Percentiles rank a stretch among this genome's conserved stretches.
These are phyloP conservation scores for Drosophila pachea DNA, from an alignment of 1,140 invertebrate species.

Conservation along the genomic window DNA sequence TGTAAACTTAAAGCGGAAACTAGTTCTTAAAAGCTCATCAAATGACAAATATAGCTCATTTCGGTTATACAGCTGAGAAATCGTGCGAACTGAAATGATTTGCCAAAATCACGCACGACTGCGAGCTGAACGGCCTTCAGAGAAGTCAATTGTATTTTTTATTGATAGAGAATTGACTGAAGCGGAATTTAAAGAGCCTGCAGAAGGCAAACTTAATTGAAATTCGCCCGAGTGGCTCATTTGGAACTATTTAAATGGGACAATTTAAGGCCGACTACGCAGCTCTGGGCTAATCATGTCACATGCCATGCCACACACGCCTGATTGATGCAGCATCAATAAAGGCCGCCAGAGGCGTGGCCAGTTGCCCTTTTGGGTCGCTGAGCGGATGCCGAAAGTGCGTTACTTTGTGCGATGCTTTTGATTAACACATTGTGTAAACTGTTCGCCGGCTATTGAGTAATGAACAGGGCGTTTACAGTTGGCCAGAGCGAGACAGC, in stretches of 20 bases:
- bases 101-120: not conserved
- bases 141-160: not conserved
- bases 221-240: no score
- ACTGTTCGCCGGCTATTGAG: conserved; percentile 23
- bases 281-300: conserved; percentile 30
- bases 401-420: conserved; percentile 57
- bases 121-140: not conserved
- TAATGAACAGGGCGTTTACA: not conserved
- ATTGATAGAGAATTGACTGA: no score
- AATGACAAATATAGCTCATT: not conserved
- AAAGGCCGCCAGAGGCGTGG: conserved; percentile 43
- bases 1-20: not conserved
- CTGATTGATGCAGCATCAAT: conserved; percentile 62
- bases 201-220: no score
- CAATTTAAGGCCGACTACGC: no score
- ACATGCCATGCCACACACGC: conserved; percentile 9
- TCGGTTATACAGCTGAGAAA: not conserved
- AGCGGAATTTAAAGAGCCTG: no score
- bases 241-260: no score
- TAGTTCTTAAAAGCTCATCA: not conserved
- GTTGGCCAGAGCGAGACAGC: not conserved
- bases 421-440: conserved; percentile 61
- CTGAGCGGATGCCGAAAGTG: conserved; percentile 52
- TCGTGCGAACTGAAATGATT: not conserved
- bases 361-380: conserved; percentile 14